Base-by-base conservation (phyloP, 1,140 invertebrate species). In the Calosoma granatense region DNA sequence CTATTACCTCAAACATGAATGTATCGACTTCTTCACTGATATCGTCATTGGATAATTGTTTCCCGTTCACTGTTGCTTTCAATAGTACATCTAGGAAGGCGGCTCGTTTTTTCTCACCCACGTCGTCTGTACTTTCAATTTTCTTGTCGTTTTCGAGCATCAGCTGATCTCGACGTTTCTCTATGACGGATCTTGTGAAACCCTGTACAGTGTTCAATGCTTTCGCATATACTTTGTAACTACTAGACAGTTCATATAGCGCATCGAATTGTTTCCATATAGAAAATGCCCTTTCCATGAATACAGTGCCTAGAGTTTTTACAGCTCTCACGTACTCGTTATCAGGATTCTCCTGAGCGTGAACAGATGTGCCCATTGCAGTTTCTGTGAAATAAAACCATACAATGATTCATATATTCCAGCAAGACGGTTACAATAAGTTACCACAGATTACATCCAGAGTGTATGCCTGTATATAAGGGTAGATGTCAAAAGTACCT, bases 51-150 rank as follows among this genome's bases (percentile, higher is more conserved):
- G 75, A 78, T 26, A 90, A 72, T 30, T 70, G 69, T 30, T 71
- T 66, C 2, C 77, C 81, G 59, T 81, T 75, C 4, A 79, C 67
- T 56, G 76, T 77, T 26, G 78, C 74, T 63, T 85, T 72, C 2
- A 92, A 71, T 6, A 92, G 67, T 41, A 90, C 70, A 73, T 92
- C 89, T 62, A 92, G 72, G 69, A 92, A 88, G 3, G 86, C 86
- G 56, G 85, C 72, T 60, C 81, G 76, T 47, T 83, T 84, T 61
- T 79, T 80, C 0, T 69, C 66, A 54, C 74, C 79, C 56, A 60
- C 54, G 14, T 17, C 53, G 21, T 54, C 19, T 22, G 53, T 19
- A n/a, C 47, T 14, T 4, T 54, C 30, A 17, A 23, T 43, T 0
- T 54, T 20, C 1, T 53, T 17, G 11, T 4, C 23, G 14, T 22